These are phyloP conservation scores for Lepidurus arcticus DNA, from an alignment of 1,140 invertebrate species.

Conservation along the genomic window DNA sequence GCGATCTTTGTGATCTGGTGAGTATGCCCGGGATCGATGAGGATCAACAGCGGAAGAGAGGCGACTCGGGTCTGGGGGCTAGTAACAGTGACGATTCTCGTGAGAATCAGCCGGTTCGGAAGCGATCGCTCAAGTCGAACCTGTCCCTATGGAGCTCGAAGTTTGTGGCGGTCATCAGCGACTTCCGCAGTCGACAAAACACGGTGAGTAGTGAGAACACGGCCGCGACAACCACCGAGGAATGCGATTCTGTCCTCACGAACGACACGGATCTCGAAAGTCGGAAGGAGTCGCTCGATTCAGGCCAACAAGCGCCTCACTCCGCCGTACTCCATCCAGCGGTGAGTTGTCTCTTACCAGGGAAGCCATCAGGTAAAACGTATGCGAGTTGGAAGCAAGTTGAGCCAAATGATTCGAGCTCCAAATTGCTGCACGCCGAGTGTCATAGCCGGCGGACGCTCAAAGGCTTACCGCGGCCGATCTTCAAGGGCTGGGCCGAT, in stretches of 20 bases:
- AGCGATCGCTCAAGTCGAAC: neutral
- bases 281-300: neutral
- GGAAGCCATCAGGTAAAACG: neutral
- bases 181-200: slow-evolving; percentile 26
- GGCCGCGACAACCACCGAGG: neutral
- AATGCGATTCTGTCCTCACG: slow-evolving; percentile 14
- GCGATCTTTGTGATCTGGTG: slow-evolving; percentile 14
- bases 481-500: neutral
- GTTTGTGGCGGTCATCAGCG: neutral
- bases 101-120: neutral
- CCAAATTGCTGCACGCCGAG: neutral
- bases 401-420: neutral
- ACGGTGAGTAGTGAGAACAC: slow-evolving; percentile 27
- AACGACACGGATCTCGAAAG: neutral
- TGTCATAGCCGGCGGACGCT: neutral
- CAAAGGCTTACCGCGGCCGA: neutral
- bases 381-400: slow-evolving; percentile 2
- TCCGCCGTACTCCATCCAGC: neutral
- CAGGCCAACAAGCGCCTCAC: neutral
- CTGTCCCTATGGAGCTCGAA: neutral
- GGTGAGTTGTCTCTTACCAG: neutral
- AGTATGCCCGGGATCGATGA: neutral
- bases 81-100: neutral
- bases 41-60: neutral
- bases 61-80: neutral